Conservation (phyloP, 2,113 vertebrate genomes). For the Tachysurus fulvidraco region DNA sequence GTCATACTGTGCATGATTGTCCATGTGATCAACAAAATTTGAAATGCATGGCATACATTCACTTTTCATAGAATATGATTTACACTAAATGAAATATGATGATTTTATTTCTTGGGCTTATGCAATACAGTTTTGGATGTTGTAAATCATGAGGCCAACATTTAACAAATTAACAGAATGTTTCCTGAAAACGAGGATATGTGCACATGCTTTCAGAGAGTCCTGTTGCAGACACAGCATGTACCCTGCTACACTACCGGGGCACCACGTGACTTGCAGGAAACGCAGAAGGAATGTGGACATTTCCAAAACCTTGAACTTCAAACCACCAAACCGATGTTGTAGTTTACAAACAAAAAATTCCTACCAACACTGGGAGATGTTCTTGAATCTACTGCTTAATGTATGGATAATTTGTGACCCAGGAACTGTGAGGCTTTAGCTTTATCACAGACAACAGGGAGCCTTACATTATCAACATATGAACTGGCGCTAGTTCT, state of each 20-base stretch:
- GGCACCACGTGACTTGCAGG: slow-evolving; percentile 51
- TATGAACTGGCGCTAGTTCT: not conserved
- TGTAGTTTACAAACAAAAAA: not conserved
- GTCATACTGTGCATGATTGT: too few relatives aligned
- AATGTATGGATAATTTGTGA: not conserved
- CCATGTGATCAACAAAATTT: too few relatives aligned
- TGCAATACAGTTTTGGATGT: not conserved
- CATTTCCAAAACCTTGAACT: slow-evolving; percentile 38
- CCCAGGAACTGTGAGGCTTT: not conserved
- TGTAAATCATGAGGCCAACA: not conserved
- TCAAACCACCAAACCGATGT: not conserved
- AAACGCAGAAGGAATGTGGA: slow-evolving; percentile 36
- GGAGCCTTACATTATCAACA: not conserved
- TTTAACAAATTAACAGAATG: too few relatives aligned
- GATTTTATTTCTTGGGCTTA: not conserved
- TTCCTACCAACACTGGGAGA: not conserved
- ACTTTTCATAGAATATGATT: not conserved
- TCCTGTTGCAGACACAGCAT: not conserved
- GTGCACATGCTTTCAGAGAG: not conserved
- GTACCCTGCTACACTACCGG: not conserved
- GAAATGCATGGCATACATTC: not conserved
- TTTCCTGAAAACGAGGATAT: too few relatives aligned
- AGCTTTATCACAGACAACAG: not conserved
- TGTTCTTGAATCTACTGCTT: not conserved
- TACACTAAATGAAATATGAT: too few relatives aligned